A percentile compares a stretch with the other conserved stretches of the same genome.
phyloP scores from a whole-genome alignment of 2,797 vertebrate species.

The Lindbergichthys nudifrons region DNA sequence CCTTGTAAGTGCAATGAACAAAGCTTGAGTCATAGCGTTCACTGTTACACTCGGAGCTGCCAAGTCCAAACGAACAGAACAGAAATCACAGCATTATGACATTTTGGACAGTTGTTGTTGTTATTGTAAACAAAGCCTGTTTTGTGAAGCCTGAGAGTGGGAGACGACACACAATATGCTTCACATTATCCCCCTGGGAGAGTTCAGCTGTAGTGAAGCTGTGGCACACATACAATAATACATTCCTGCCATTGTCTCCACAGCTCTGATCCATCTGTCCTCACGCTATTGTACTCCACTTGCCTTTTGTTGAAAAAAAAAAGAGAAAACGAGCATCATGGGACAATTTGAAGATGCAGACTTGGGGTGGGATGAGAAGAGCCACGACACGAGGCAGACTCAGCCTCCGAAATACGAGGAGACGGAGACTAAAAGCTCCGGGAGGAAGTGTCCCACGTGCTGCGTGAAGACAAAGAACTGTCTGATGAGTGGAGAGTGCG shows the following conservation, averaged over 20 bases:
- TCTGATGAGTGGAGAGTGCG: conserved; percentile 80
- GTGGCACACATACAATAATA: neutral
- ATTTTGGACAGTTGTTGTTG: neutral
- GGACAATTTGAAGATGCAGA: conserved; percentile 55
- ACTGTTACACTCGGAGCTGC: neutral
- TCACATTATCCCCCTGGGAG: conserved; percentile 14
- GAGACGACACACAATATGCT: neutral
- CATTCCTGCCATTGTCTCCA: neutral
- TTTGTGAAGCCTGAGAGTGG: conserved; percentile 10
- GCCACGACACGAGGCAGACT: conserved; percentile 28
- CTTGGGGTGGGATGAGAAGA: conserved; percentile 60
- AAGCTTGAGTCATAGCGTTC: neutral
- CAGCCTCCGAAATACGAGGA: conserved; percentile 57
- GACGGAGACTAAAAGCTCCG: neutral
- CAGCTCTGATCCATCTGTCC: conserved; percentile 30
- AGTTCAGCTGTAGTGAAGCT: neutral
- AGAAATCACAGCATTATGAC: conserved; percentile 12
- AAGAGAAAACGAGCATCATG: conserved; percentile 50
- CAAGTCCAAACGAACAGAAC: conserved; percentile 3
- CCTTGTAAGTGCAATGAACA: neutral
- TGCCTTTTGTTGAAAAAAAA: neutral
- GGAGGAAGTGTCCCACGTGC: conserved; percentile 69
- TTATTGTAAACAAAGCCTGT: conserved; percentile 35
- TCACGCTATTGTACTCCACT: neutral
- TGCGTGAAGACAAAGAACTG: conserved; percentile 70